These are phyloP conservation scores for Pachycephala philippinensis DNA, from an alignment of 2,113 vertebrate genomes.

Conservation along the genomic window DNA sequence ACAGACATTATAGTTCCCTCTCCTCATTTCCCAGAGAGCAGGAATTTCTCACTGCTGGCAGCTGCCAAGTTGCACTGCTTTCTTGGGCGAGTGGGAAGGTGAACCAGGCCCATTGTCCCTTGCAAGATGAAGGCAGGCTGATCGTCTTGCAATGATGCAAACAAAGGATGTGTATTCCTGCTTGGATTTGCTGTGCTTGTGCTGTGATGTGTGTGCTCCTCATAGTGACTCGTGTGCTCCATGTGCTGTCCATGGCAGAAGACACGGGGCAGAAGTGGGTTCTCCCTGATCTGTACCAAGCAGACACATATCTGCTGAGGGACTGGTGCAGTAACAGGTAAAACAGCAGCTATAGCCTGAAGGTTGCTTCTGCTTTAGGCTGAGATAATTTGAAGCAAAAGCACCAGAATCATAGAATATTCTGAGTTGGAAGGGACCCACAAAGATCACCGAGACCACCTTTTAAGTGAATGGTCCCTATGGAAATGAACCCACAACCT, in stretches of 20 bases:
- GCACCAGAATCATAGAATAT: neutral
- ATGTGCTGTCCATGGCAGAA: neutral
- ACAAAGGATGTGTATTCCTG: neutral
- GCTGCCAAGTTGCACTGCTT: neutral
- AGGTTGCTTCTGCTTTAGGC: neutral
- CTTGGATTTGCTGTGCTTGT: neutral
- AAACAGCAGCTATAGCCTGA: neutral
- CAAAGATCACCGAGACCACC: accelerated
- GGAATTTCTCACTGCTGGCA: neutral
- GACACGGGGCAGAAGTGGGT: neutral
- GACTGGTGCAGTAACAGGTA: neutral
- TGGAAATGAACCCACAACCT: neutral
- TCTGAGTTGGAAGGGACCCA: neutral
- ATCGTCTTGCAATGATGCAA: neutral
- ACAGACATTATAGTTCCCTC: neutral
- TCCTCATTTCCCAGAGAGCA: neutral
- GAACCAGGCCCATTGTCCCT: neutral
- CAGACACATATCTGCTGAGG: neutral
- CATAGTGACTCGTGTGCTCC: neutral
- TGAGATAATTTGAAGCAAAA: neutral
- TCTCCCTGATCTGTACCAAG: neutral
- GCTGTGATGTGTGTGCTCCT: neutral
- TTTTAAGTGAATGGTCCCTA: neutral
- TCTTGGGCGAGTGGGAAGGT: neutral
- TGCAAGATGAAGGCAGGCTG: neutral